Evolutionary conservation across 2,888 invertebrate genomes (phyloP).

Genomic region (Aproaerema taeniolella): DNA sequence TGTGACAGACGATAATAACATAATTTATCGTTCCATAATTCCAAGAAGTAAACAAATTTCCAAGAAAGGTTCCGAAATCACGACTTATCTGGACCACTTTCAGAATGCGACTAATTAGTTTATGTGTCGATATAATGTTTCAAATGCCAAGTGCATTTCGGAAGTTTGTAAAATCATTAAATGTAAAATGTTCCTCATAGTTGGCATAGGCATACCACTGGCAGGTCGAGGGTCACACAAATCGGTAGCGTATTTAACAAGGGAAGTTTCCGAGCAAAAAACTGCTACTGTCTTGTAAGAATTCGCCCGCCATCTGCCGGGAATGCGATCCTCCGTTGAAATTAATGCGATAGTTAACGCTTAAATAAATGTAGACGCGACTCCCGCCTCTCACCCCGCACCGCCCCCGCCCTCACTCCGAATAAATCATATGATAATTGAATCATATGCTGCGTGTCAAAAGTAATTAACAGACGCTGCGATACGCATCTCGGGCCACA

Average conservation of each 20-base stretch:
- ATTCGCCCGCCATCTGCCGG: slow-evolving; percentile 61
- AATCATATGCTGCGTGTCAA: slow-evolving; percentile 77
- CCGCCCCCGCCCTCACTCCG: slow-evolving; percentile 42
- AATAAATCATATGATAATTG: slow-evolving; percentile 77
- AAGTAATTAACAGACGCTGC: slow-evolving; percentile 74
- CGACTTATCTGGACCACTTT: too few relatives aligned
- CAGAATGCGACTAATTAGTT: too few relatives aligned
- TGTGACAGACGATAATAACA: slow-evolving; percentile 53
- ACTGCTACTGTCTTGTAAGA: slow-evolving; percentile 49
- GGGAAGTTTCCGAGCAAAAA: slow-evolving; percentile 40
- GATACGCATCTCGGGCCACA: slow-evolving; percentile 72
- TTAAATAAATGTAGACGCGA: slow-evolving; percentile 52
- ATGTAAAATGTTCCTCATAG: slow-evolving; percentile 21
- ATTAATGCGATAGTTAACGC: slow-evolving; percentile 68
- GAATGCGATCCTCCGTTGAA: slow-evolving; percentile 50
- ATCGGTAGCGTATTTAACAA: slow-evolving; percentile 50
- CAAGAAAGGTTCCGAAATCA: too few relatives aligned
- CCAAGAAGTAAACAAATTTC: background rate
- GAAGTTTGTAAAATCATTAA: slow-evolving; percentile 13
- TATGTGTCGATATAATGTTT: slow-evolving; percentile 9
- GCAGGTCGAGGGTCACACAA: slow-evolving; percentile 46
- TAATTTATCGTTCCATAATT: slow-evolving; percentile 49
- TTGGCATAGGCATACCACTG: slow-evolving; percentile 16
- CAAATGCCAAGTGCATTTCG: slow-evolving; percentile 8
- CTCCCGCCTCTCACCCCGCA: slow-evolving; percentile 34